Base-by-base conservation (phyloP, 1,140 invertebrate genomes). In the Drosophila tropicalis region DNA sequence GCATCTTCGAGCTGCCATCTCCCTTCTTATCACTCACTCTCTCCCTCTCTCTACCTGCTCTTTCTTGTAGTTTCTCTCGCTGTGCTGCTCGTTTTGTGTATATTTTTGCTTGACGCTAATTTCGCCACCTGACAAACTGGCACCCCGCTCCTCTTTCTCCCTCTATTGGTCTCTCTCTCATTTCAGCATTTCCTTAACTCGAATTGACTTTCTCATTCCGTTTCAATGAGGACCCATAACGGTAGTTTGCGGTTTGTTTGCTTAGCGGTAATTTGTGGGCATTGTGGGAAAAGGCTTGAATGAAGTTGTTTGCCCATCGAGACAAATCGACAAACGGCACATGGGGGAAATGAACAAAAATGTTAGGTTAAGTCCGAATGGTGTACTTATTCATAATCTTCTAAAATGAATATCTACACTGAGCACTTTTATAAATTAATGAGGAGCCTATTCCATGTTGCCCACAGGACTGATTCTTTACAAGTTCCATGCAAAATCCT, bases 71-170 rank as follows among this genome's bases (percentile, higher is more conserved):
- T 72, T 22, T 19, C 39, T 74, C 54, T 19, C 39, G 67, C 44
- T 32, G 34, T 29, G 32, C 6, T 41, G 19, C 29, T 55, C 9
- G 62, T 41, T 73, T 34, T 39, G 36, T 15, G 9, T 15, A 10
- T 19, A 64, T 58, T 54, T 22, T 44, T 34, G 79, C 87, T 69
- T 40, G 76, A 67, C 76, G 80, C 84, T 86, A 89, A 87, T 86
- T 86, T 87, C 36, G 63, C 60, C 81, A 75, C 81, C 81, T 79
- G 71, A 62, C 62, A 60, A 58, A 19, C 36, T 6, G 10, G 22
- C 32, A 9, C n/a, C 5, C 36, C 5, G 5, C 7, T 10, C 5
- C n/a, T 22, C 22, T n/a, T 29, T 29, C 7, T 34, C 34, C 9
- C 5, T 36, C n/a, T n/a, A n/a, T n/a, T n/a, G n/a, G 3, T 17